phyloP scores from a whole-genome alignment of 2,797 vertebrate genomes.

The Taenioides sp. region DNA sequence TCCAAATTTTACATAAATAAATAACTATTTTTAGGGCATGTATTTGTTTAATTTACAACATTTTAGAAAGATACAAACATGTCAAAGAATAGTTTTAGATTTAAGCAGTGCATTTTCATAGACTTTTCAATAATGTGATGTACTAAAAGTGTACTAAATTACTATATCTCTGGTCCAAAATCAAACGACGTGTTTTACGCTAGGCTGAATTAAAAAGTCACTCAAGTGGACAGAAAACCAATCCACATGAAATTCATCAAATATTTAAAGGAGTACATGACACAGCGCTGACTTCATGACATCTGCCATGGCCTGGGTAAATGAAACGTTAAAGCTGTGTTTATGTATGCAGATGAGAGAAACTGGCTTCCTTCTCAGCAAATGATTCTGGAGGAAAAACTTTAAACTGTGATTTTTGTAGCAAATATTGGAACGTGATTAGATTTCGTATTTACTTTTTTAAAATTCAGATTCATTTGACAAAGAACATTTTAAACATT shows the following conservation, averaged over 20 bases:
- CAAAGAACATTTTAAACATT: not conserved
- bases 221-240: conserved; percentile 42
- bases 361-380: conserved; percentile 57
- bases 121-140: not conserved
- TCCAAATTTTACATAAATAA: no score
- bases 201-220: conserved; percentile 6
- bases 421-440: not conserved
- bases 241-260: conserved; percentile 53
- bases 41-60: no score
- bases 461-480: not conserved
- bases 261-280: conserved; percentile 69
- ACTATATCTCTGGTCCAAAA: not conserved
- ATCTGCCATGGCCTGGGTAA: conserved; percentile 57
- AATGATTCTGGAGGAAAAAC: conserved; percentile 46
- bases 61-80: no score
- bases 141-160: not conserved
- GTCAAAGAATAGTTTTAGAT: no score
- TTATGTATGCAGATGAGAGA: conserved; percentile 65
- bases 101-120: no score
- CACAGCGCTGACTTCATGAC: conserved; percentile 65
- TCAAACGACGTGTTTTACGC: not conserved
- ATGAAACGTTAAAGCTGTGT: conserved; percentile 72
- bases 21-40: no score
- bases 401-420: not conserved
- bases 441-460: not conserved